Conservation (phyloP, 2,888 invertebrate species). For the Chloroclystis v-ata region DNA sequence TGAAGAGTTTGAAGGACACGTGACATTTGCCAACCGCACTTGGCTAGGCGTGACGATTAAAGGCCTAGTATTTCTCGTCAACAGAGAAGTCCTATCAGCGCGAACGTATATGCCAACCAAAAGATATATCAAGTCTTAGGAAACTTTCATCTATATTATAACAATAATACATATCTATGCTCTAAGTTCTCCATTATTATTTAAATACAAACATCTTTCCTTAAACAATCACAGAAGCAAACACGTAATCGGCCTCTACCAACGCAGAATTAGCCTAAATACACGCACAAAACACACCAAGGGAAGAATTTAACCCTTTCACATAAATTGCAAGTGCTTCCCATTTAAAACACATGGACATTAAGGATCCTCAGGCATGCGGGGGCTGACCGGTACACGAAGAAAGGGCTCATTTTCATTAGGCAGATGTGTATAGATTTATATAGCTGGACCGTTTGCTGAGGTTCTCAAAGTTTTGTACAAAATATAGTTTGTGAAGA, state of each 20-base stretch:
- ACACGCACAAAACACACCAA: conserved; percentile 55
- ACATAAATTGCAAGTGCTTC: conserved; percentile 73
- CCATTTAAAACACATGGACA: conserved; percentile 65
- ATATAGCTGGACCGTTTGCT: conserved; percentile 45
- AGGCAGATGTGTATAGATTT: conserved; percentile 64
- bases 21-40: no score
- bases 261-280: conserved; percentile 49
- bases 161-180: no score
- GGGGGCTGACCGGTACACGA: conserved; percentile 58
- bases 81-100: no score
- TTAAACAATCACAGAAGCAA: conserved; percentile 18
- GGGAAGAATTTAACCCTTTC: conserved; percentile 65
- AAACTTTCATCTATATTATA: no score
- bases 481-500: not conserved
- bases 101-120: no score
- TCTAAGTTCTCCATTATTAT: no score
- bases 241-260: conserved; percentile 16
- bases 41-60: no score
- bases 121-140: no score
- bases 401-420: conserved; percentile 78
- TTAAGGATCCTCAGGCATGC: conserved; percentile 57
- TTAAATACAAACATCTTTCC: not conserved
- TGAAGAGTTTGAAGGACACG: no score
- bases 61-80: no score
- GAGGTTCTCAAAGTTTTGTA: conserved; percentile 47